Conservation (phyloP, 2,888 invertebrate species). For the Orchesella flavescens region DNA sequence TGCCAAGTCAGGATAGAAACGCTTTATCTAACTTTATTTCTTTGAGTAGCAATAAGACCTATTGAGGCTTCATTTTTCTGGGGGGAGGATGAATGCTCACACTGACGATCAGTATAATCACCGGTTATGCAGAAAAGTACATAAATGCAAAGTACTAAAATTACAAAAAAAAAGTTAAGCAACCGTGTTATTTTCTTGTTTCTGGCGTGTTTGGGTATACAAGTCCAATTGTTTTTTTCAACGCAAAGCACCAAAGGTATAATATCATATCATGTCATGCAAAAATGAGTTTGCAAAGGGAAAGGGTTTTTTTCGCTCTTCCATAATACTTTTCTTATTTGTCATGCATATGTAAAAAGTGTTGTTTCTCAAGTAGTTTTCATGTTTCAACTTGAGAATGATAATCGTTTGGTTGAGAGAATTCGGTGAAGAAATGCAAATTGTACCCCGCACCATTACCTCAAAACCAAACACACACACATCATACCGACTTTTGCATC, state of each 20-base stretch:
- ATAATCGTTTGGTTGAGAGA: neutral
- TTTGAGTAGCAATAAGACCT: neutral
- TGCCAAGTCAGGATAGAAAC: neutral
- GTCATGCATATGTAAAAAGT: neutral
- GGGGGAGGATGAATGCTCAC: neutral
- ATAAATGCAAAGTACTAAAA: constrained; percentile 15
- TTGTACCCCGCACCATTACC: constrained; percentile 7
- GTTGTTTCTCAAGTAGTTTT: neutral
- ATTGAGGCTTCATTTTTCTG: neutral
- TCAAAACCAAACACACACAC: neutral
- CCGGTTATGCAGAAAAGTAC: neutral
- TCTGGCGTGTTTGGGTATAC: neutral
- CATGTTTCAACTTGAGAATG: neutral
- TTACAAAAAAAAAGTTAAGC: neutral
- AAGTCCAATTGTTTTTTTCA: neutral
- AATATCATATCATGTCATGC: too few species aligned
- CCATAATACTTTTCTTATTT: constrained; percentile 13
- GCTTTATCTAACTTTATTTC: neutral
- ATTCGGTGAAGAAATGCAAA: constrained; percentile 16
- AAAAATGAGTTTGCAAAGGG: neutral
- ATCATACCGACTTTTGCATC: neutral
- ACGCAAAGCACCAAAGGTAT: neutral
- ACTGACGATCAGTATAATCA: neutral
- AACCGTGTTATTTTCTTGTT: constrained; percentile 10
- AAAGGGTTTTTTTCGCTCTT: neutral